phyloP scores from a whole-genome alignment of 1,140 invertebrate species.

The Mactra quadrangularis region DNA sequence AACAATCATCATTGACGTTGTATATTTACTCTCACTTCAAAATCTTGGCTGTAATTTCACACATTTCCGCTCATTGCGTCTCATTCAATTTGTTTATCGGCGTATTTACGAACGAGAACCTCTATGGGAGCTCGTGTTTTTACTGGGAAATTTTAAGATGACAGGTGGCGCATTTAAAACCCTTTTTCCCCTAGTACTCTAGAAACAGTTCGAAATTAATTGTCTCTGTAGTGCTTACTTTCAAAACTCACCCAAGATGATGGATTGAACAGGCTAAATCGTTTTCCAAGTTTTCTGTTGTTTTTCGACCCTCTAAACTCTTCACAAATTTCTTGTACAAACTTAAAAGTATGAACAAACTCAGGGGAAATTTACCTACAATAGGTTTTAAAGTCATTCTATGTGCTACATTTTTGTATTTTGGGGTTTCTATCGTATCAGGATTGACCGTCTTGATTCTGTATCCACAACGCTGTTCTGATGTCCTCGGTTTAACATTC shows the following conservation, averaged over 20 bases:
- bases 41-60: constrained; percentile 58
- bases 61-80: constrained; percentile 55
- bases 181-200: constrained; percentile 18
- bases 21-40: constrained; percentile 40
- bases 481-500: too few relatives aligned
- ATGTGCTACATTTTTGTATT: too few relatives aligned
- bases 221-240: constrained; percentile 32
- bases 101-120: constrained; percentile 45
- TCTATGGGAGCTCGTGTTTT: constrained; percentile 39
- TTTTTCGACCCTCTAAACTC: too few relatives aligned
- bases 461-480: too few relatives aligned
- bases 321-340: too few relatives aligned
- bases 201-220: constrained; percentile 35
- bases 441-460: too few relatives aligned
- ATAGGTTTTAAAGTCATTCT: too few relatives aligned
- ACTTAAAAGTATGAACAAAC: too few relatives aligned
- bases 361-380: too few relatives aligned
- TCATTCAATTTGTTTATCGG: constrained; percentile 54
- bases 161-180: constrained; percentile 55
- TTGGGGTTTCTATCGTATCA: too few relatives aligned
- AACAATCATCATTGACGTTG: constrained; percentile 27
- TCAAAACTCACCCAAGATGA: constrained; percentile 42
- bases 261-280: constrained; percentile 38
- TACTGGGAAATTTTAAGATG: constrained; percentile 13
- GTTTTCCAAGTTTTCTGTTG: constrained; percentile 3